Percentiles rank a stretch among this genome's conserved stretches.
Evolutionary conservation across 1,140 invertebrate genomes (phyloP).

Genomic region (Pogonomyrmex barbatus): DNA sequence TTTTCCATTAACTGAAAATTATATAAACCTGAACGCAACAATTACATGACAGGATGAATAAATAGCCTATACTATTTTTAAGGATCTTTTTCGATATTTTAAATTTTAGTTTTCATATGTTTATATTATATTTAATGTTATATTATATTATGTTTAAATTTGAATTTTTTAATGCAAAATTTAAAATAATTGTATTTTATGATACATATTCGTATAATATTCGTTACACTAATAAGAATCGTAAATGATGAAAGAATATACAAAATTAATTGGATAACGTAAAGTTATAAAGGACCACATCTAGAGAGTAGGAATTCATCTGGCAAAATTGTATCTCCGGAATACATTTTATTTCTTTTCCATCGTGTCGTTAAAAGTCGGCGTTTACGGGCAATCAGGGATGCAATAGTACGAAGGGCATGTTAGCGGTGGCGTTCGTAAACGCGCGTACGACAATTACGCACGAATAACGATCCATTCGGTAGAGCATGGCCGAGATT

Average conservation of each 20-base stretch:
- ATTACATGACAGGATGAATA: background rate
- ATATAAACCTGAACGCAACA: background rate
- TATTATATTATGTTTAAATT: background rate
- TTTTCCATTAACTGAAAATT: conserved; percentile 41
- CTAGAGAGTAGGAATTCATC: background rate
- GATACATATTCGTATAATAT: background rate
- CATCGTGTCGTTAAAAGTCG: background rate
- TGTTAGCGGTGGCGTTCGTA: conserved; percentile 11
- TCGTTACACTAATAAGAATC: background rate
- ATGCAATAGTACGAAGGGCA: background rate
- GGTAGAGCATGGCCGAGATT: conserved; percentile 45
- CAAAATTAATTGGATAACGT: background rate
- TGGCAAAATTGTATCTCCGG: background rate
- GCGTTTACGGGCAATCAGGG: conserved; percentile 36
- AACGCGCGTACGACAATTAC: conserved; percentile 52
- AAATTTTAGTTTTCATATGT: too few species aligned
- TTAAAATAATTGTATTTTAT: background rate
- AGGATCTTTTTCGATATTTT: background rate
- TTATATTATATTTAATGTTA: background rate
- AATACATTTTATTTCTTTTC: conserved; percentile 37
- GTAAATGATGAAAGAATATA: background rate
- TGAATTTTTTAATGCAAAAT: background rate
- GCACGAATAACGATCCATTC: conserved; percentile 58
- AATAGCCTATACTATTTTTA: background rate
- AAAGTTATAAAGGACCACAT: background rate